Percentiles rank a stretch among this genome's conserved stretches.
phyloP scores from a whole-genome alignment of 2,888 invertebrate species.

The Orchesellides sinensis region DNA sequence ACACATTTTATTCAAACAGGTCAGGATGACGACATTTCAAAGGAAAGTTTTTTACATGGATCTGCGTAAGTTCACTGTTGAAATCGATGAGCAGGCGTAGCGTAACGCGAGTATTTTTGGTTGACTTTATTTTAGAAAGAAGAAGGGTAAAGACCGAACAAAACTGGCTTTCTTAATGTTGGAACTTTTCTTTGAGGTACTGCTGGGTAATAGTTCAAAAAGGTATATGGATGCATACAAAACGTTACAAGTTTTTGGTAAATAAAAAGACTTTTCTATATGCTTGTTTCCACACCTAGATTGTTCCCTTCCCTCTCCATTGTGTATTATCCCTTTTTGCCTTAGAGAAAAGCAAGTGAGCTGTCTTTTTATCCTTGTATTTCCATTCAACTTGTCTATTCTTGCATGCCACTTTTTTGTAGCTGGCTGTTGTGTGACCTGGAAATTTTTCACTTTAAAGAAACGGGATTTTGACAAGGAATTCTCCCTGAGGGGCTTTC shows the following conservation, averaged over 20 bases:
- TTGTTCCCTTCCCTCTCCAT: neutral
- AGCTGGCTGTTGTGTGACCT: constrained; percentile 56
- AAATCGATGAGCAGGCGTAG: neutral
- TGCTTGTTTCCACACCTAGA: neutral
- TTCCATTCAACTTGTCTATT: constrained; percentile 37
- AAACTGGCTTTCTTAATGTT: neutral
- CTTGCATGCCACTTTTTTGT: constrained; percentile 16
- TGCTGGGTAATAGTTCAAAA: neutral
- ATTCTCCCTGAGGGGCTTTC: constrained; percentile 61
- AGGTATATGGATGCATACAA: no score
- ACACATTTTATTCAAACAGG: constrained; percentile 64
- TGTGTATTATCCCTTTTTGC: neutral
- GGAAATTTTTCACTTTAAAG: constrained; percentile 65
- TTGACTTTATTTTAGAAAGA: constrained; percentile 7
- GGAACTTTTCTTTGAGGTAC: neutral
- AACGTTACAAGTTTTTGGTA: no score
- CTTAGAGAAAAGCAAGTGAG: constrained; percentile 14
- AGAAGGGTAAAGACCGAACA: neutral
- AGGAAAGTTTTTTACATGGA: constrained; percentile 38
- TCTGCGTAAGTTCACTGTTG: neutral
- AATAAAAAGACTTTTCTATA: no score
- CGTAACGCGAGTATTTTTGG: neutral
- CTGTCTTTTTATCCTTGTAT: constrained; percentile 20
- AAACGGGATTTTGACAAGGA: constrained; percentile 62
- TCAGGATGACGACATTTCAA: constrained; percentile 57